Evolutionary conservation across 1,140 invertebrate genomes (phyloP), one percentile per base, ranked within the genome.

Genomic region (Sminthurinus signatus): DNA sequence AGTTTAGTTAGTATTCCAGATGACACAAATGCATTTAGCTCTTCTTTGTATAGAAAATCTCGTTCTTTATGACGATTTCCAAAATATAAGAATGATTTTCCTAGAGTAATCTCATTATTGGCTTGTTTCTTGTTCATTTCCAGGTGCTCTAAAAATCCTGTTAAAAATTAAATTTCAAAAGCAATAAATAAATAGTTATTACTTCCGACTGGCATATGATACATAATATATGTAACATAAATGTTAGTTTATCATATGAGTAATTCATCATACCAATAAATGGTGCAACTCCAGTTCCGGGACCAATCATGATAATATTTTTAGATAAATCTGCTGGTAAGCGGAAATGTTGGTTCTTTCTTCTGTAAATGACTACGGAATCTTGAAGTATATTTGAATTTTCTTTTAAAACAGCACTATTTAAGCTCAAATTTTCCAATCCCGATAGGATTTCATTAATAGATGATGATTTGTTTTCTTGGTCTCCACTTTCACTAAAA

Each of bases 201-300:
- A n/a, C n/a, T n/a, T n/a, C n/a, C n/a, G n/a, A n/a, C n/a, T n/a
- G n/a, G n/a, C n/a, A n/a, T n/a, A n/a, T n/a, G n/a, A n/a, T n/a
- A n/a, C n/a, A n/a, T n/a, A n/a, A n/a, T n/a, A n/a, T n/a, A n/a
- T n/a, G n/a, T n/a, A n/a, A 32, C 27, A 21, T 8, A 51, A 61
- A 36, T 36, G 29, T 23, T 36, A 56, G n/a, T n/a, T n/a, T 36
- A 36, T 36, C 32, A 36, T 15, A 32, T 60, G 48, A 55, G 62
- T 43, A n/a, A 28, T 56, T 44, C 21, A 4, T 51, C 54, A 64
- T 71, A 73, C 73, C 80, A 64, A 82, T 81, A 74, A 90, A 94
- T 1, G 91, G 90, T 10, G 90, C 84, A 25, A 92, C 76, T 15
- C 89, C 91, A 32, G 89, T 91, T 17, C 91, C 91, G 63, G 89